These are phyloP conservation scores for Cynaeus angustus DNA, from an alignment of 2,888 invertebrate species.

Conservation along the genomic window DNA sequence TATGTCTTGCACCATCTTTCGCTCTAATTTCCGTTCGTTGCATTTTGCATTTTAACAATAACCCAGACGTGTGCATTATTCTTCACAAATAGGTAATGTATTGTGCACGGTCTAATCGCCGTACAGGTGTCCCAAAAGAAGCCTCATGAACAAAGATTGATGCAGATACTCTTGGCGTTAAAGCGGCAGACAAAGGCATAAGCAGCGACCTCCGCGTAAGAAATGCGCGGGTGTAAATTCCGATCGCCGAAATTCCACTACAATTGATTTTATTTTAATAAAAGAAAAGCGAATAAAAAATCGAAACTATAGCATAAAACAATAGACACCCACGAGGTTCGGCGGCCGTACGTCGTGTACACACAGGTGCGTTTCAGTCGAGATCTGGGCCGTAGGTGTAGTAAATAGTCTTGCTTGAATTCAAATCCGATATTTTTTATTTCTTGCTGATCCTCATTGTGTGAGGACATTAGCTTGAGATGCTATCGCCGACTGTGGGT, in stretches of 20 bases:
- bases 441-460: constrained; percentile 70
- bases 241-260: constrained; percentile 54
- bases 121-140: too few relatives aligned
- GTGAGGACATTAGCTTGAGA: constrained; percentile 71
- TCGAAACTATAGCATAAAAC: constrained; percentile 59
- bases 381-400: constrained; percentile 68
- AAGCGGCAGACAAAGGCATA: neutral
- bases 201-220: constrained; percentile 23
- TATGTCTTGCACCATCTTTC: too few relatives aligned
- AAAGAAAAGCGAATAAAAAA: constrained; percentile 52
- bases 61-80: too few relatives aligned
- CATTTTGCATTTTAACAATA: too few relatives aligned
- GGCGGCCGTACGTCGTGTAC: constrained; percentile 47
- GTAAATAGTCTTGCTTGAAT: constrained; percentile 71
- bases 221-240: constrained; percentile 55
- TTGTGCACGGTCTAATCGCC: too few relatives aligned
- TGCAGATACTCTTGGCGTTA: neutral
- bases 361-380: constrained; percentile 65
- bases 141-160: constrained; percentile 7
- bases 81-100: too few relatives aligned
- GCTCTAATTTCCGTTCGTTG: too few relatives aligned
- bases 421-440: constrained; percentile 69
- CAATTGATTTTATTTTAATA: constrained; percentile 63
- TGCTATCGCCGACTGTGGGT: constrained; percentile 68
- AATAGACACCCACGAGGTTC: constrained; percentile 64